Evolutionary conservation across 2,888 invertebrate genomes (phyloP), one percentile per base, ranked within the genome.

Genomic region (Rapana venosa): DNA sequence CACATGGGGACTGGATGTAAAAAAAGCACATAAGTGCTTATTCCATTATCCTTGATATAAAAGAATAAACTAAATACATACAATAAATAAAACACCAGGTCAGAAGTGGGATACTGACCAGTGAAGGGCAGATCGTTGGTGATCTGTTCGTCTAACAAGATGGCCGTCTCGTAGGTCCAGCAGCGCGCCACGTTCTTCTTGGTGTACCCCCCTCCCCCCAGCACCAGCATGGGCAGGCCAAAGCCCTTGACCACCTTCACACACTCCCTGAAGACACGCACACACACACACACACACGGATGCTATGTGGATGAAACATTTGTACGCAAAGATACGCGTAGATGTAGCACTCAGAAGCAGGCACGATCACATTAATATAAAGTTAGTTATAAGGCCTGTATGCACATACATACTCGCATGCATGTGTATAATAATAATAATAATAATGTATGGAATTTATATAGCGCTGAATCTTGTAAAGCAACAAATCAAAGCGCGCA

Each of bases 101-200:
- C n/a, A n/a, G 61, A 61, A 17, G 13, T 61, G 17, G 6, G 26
- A 61, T 22, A 83, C 92, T 87, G 91, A 96, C 96, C 96, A 94
- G 98, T 98, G 96, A 98, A 98, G 0, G 99, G 99, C 77, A 99
- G 97, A 95, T 99, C 99, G 96, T 99, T 98, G 87, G 98, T 98
- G 90, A 99, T 98, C 89, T 96, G 97, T 94, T 99, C 98, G 94
- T 99, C 99, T 0, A 99, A 97, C 1, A 99, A 96, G 0, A 99
- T 96, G 0, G 99, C 98, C 0, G 99, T 99, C 96, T 99, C 99
- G 94, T 99, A 99, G 0, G 99, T 99, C 99, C 99, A 99, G 96
- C 99, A 99, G 8, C 99, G 97, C 0, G 99, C 99, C 0, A 99
- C 99, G 96, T 99, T 99, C 58, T 99, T 97, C 47, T 99, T 97